These are phyloP conservation scores for Rhyzopertha dominica DNA, from an alignment of 1,140 invertebrate genomes.

Conservation along the genomic window DNA sequence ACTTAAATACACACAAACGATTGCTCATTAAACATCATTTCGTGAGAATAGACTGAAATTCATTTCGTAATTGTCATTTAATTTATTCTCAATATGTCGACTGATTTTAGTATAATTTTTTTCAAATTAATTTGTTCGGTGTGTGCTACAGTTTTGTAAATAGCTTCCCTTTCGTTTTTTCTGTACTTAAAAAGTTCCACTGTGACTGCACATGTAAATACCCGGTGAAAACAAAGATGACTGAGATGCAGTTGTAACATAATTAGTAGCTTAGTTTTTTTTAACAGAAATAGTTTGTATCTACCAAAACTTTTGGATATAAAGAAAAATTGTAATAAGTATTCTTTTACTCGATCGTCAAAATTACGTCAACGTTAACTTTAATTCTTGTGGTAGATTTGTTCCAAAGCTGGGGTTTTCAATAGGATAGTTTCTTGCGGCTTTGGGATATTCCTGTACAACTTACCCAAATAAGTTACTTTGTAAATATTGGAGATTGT, in stretches of 20 bases:
- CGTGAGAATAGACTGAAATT: conserved; percentile 16
- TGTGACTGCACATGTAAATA: not conserved
- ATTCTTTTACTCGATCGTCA: conserved; percentile 19
- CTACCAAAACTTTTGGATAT: too few species aligned
- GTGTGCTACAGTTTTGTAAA: not conserved
- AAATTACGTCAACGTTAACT: too few species aligned
- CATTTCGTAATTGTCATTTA: conserved; percentile 7
- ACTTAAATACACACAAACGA: not conserved
- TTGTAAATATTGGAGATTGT: too few species aligned
- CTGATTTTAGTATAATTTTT: conserved; percentile 5
- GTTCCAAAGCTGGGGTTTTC: too few species aligned
- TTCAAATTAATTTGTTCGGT: not conserved
- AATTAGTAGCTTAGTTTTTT: too few species aligned
- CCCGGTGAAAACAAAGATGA: not conserved
- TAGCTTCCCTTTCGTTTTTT: not conserved
- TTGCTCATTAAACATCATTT: not conserved
- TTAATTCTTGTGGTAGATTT: too few species aligned
- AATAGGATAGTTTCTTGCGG: too few species aligned
- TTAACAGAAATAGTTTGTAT: conserved; percentile 18
- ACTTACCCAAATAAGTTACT: too few species aligned
- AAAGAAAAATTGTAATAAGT: conserved; percentile 16
- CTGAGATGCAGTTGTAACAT: too few species aligned
- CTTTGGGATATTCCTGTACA: too few species aligned
- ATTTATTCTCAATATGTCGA: conserved; percentile 9
- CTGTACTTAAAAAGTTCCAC: not conserved